Percentiles rank a stretch among this genome's conserved stretches.
Evolutionary conservation across 2,888 invertebrate species (phyloP).

Genomic region (Celastrina argiolus): DNA sequence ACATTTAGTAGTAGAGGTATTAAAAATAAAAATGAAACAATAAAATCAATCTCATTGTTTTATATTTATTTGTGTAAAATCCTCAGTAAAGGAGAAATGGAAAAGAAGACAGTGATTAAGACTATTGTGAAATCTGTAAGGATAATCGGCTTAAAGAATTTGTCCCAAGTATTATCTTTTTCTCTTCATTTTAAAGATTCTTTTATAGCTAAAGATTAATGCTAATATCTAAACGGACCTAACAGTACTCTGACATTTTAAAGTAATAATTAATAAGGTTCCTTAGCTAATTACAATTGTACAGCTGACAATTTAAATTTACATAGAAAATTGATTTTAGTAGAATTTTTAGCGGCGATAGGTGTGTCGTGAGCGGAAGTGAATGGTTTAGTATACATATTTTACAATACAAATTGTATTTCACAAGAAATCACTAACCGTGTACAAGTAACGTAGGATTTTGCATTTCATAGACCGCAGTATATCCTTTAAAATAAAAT

Average conservation of each 20-base stretch:
- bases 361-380: no score
- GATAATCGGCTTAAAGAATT: conserved; percentile 15
- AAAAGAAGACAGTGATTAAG: conserved; percentile 4
- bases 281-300: not conserved
- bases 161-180: conserved; percentile 8
- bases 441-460: not conserved
- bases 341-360: not conserved
- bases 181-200: not conserved
- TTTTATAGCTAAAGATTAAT: conserved; percentile 6
- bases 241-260: not conserved
- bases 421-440: no score
- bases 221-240: not conserved
- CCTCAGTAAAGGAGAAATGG: not conserved
- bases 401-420: no score
- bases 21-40: not conserved
- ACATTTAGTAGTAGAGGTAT: no score
- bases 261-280: conserved; percentile 12
- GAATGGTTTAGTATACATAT: no score
- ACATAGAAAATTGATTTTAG: conserved; percentile 1
- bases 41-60: not conserved
- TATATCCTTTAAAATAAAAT: not conserved
- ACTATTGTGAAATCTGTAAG: conserved; percentile 6
- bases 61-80: not conserved
- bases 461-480: no score
- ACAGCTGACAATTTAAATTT: not conserved